phyloP scores from a whole-genome alignment of 1,140 invertebrate genomes.

The Drosophila trapezifrons region DNA sequence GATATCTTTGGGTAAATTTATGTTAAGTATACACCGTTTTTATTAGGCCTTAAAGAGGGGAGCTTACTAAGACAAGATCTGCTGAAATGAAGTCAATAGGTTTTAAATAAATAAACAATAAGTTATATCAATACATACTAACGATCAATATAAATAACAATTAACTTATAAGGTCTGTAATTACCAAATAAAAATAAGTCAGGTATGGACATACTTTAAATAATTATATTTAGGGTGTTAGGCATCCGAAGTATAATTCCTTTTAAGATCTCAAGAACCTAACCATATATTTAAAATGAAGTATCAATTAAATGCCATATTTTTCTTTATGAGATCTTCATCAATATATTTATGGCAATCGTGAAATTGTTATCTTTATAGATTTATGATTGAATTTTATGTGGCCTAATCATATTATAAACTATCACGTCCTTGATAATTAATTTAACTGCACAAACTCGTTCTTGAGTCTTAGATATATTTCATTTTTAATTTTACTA shows the following conservation, averaged over 20 bases:
- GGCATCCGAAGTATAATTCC: background rate
- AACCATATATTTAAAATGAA: background rate
- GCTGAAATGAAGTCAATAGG: background rate
- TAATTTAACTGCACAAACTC: background rate
- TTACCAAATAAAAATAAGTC: too few relatives aligned
- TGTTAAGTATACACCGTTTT: constrained; percentile 26
- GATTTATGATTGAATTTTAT: background rate
- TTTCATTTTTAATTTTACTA: background rate
- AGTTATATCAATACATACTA: background rate
- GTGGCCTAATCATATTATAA: background rate
- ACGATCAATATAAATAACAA: background rate
- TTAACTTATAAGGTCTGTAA: background rate
- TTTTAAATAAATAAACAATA: background rate
- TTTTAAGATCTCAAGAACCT: background rate
- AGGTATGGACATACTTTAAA: too few relatives aligned
- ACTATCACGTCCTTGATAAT: background rate
- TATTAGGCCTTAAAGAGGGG: background rate
- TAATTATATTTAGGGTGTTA: too few relatives aligned
- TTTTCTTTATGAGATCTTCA: background rate
- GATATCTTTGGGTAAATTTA: constrained; percentile 32
- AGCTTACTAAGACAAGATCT: background rate
- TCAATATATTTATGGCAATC: background rate
- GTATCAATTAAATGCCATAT: background rate
- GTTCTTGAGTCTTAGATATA: background rate
- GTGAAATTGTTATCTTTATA: background rate